These are phyloP conservation scores for Lathamus discolor DNA, from an alignment of 2,113 vertebrate genomes.

Conservation along the genomic window DNA sequence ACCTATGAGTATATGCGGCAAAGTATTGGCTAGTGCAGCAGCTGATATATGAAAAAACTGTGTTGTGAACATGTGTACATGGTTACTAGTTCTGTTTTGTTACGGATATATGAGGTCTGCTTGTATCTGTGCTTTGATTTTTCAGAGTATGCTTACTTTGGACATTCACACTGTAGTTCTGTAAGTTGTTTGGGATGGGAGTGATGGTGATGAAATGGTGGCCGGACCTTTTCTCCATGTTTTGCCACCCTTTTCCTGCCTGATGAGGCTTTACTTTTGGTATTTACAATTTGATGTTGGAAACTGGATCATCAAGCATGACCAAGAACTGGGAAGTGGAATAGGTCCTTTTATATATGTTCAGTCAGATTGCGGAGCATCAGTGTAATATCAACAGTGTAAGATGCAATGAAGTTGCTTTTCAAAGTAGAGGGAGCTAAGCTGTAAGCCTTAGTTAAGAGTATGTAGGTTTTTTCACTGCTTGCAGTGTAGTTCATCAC, in stretches of 20 bases:
- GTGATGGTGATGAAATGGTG: neutral
- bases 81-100: neutral
- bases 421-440: neutral
- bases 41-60: neutral
- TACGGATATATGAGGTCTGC: neutral
- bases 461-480: fast-evolving
- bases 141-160: neutral
- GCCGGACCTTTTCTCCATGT: neutral
- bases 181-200: neutral
- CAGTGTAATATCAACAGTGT: neutral
- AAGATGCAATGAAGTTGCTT: neutral
- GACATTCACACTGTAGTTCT: neutral
- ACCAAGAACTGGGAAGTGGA: neutral
- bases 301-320: neutral
- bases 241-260: neutral
- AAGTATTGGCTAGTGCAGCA: neutral
- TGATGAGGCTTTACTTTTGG: fast-evolving
- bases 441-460: neutral
- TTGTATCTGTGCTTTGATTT: neutral
- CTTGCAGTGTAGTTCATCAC: neutral
- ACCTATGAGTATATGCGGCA: neutral
- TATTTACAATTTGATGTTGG: neutral
- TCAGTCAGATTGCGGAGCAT: neutral
- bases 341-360: fast-evolving
- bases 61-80: neutral